phyloP scores from a whole-genome alignment of 2,888 invertebrate species.

The Dryobotodes eremita region DNA sequence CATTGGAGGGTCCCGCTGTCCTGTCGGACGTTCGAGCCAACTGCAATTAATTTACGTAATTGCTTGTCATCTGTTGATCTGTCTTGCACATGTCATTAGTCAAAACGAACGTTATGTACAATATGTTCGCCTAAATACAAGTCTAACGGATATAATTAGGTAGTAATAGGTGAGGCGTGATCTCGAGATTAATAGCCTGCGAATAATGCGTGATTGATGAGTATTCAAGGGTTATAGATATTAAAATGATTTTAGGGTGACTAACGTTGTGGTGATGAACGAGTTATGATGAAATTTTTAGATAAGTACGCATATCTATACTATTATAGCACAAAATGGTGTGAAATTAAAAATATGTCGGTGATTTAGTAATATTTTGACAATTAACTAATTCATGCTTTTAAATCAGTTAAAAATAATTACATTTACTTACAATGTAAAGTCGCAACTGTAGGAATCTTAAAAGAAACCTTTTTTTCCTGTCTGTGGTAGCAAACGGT shows the following conservation, averaged over 20 bases:
- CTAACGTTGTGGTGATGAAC: conserved; percentile 37
- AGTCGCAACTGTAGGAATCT: not conserved
- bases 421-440: not conserved
- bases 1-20: conserved; percentile 61
- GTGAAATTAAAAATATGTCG: not conserved
- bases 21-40: conserved; percentile 63
- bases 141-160: conserved; percentile 73
- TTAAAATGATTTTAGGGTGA: conserved; percentile 56
- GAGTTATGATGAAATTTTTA: conserved; percentile 4
- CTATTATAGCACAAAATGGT: not conserved
- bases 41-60: conserved; percentile 87
- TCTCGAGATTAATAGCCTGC: conserved; percentile 76
- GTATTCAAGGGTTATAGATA: conserved; percentile 60
- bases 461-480: not conserved
- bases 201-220: conserved; percentile 74
- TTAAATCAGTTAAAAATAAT: not conserved
- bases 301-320: not conserved
- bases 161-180: conserved; percentile 80
- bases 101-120: conserved; percentile 76
- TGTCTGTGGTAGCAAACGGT: too few relatives aligned
- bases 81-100: conserved; percentile 83
- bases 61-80: conserved; percentile 87
- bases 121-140: conserved; percentile 69
- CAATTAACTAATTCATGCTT: not conserved
- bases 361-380: not conserved